phyloP scores from a whole-genome alignment of 2,113 vertebrate genomes.

The Ovis canadensis region DNA sequence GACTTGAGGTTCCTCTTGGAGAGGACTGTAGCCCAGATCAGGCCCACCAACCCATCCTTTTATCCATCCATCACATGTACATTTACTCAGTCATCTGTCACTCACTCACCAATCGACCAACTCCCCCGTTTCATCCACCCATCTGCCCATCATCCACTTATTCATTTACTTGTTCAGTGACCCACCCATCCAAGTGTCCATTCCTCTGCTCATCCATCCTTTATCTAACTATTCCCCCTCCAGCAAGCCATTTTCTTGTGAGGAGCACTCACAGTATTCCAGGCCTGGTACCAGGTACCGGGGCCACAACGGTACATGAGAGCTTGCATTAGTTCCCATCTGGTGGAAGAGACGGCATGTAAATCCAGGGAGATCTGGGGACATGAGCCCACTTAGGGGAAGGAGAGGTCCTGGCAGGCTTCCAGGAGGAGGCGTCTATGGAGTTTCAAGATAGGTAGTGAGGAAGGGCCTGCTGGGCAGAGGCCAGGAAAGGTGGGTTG shows the following conservation, averaged over 20 bases:
- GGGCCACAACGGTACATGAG: neutral
- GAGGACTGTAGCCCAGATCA: neutral
- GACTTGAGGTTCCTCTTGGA: neutral
- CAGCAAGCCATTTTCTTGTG: too few relatives aligned
- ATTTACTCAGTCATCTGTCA: too few relatives aligned
- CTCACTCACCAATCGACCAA: neutral
- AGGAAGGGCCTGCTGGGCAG: neutral
- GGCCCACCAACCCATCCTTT: neutral
- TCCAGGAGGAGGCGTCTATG: neutral
- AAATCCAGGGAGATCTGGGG: neutral
- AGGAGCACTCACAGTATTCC: neutral
- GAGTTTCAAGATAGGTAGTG: neutral
- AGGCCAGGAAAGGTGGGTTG: neutral
- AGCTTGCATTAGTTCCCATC: too few relatives aligned
- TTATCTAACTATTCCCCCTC: neutral
- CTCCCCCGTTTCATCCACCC: accelerated
- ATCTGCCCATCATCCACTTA: neutral
- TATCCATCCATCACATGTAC: too few relatives aligned
- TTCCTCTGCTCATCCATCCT: too few relatives aligned
- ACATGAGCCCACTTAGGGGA: too few relatives aligned
- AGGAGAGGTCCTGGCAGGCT: neutral
- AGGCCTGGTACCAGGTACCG: accelerated
- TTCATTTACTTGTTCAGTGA: too few relatives aligned
- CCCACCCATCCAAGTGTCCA: accelerated
- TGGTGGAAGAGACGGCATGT: neutral